Conservation (phyloP, 2,797 vertebrate species). For the Protosalanx chinensis region DNA sequence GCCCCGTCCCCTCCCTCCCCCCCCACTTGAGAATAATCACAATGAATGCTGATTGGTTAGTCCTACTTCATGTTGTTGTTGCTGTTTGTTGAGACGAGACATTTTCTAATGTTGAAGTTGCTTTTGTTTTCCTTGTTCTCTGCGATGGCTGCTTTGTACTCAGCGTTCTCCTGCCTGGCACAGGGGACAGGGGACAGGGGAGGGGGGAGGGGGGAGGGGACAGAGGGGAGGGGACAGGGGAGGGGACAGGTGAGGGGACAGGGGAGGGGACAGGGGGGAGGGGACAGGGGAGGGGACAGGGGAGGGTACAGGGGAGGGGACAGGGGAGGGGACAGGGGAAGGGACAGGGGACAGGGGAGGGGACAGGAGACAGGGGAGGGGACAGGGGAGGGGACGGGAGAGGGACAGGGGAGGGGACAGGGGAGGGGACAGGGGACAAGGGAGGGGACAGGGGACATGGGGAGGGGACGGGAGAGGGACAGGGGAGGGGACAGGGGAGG, state of each 20-base stretch:
- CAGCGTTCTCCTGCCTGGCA: constrained; percentile 61
- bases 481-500: too few species aligned
- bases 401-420: too few species aligned
- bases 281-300: constrained; percentile 3
- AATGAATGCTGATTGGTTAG: constrained; percentile 52
- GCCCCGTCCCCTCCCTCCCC: too few species aligned
- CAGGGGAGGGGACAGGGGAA: too few species aligned
- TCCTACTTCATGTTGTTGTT: constrained; percentile 25
- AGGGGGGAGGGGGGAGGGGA: background rate
- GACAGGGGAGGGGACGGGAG: too few species aligned
- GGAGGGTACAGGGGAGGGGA: background rate
- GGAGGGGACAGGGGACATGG: too few species aligned
- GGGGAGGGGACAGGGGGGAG: background rate
- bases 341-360: too few species aligned
- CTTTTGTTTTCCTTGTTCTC: constrained; percentile 59
- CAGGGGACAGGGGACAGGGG: too few species aligned
- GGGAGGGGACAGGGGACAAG: too few species aligned
- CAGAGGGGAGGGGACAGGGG: constrained; percentile 22
- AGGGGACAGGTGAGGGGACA: background rate
- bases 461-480: too few species aligned
- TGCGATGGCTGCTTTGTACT: constrained; percentile 60
- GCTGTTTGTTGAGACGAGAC: constrained; percentile 71
- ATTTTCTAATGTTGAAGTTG: constrained; percentile 75
- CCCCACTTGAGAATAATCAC: constrained; percentile 46
- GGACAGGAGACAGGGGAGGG: too few species aligned